These are phyloP conservation scores for Holothuria scabra DNA, from an alignment of 53 echinoderm and acorn worm species.

Conservation along the genomic window DNA sequence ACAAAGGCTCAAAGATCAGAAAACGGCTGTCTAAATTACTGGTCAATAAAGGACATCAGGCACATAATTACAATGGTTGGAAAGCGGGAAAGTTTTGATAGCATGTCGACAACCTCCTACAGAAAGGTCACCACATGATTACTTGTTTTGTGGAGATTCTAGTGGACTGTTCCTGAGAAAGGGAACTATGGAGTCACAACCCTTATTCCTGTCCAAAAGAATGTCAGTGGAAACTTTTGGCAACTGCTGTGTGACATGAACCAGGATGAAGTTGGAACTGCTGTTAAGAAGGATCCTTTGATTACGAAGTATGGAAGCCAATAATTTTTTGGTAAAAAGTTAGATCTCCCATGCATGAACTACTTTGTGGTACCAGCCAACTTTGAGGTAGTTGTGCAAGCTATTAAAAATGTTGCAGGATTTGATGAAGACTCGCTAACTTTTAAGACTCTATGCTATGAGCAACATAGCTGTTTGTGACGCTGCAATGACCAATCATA, in stretches of 20 bases:
- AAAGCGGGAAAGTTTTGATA: too few species aligned
- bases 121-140: too few species aligned
- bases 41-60: too few species aligned
- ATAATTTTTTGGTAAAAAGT: too few species aligned
- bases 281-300: not conserved
- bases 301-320: not conserved
- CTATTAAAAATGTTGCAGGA: not conserved
- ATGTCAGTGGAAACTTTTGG: not conserved
- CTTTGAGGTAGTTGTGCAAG: not conserved
- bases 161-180: too few species aligned
- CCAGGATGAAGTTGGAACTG: not conserved
- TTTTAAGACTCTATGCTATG: not conserved
- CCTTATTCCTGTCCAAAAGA: not conserved
- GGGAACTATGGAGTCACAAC: too few species aligned
- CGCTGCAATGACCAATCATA: not conserved
- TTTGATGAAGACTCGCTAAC: slow-evolving; percentile 2
- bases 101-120: too few species aligned
- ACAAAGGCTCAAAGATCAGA: too few species aligned
- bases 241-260: not conserved
- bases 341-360: too few species aligned
- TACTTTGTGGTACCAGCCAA: not conserved
- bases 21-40: too few species aligned
- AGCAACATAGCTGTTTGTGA: slow-evolving; percentile 35
- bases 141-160: too few species aligned
- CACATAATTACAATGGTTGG: too few species aligned